Base-by-base conservation (phyloP, 2,888 invertebrate genomes). In the Pocota personata region DNA sequence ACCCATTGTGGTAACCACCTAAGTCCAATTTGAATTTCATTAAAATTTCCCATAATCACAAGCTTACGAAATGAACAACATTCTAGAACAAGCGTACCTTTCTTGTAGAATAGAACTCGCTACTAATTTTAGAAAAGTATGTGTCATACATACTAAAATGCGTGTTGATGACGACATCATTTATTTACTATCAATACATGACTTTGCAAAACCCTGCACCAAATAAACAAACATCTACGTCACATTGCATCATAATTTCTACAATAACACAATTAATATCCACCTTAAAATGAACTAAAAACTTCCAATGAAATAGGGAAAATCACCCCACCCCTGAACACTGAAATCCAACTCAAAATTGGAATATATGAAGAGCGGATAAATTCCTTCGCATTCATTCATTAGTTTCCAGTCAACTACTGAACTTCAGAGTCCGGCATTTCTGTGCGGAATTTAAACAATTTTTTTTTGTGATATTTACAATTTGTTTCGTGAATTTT, bases 371-470 rank as follows among this genome's bases (percentile, higher is more conserved):
- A 82, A 82, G 82, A 72, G 86, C 66, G 67, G 60, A 82, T 67
- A 86, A 72, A 80, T 84, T 80, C 55, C 46, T 32, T 27, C 19
- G 8, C 82, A 86, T 67, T 77, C 86, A 86, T 82, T 86, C 86
- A 46, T 46, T 77, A 80, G 71, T 55, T 86, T 86, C 86, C 86
- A 82, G 75, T 79, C 84, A 84, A 76, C 79, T 84, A 64, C 52
- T 40, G 19, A 75, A 80, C 73, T 75, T 80, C 80, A 14, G 40
- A 46, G 52, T 72, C 14, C 52, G 57, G 37, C 52, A 14, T 50
- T 75, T n/a, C n/a, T 46, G 27, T 46, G 43, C 57, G 37, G 52
- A 64, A 75, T 55, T 79, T 24, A 46, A 40, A 52, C 16, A 40
- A n/a, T 16, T 62, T 71, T 64, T n/a, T 57, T n/a, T 67, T 55